Evolutionary conservation across 2,888 invertebrate genomes (phyloP).

Genomic region (Apamea monoglypha): DNA sequence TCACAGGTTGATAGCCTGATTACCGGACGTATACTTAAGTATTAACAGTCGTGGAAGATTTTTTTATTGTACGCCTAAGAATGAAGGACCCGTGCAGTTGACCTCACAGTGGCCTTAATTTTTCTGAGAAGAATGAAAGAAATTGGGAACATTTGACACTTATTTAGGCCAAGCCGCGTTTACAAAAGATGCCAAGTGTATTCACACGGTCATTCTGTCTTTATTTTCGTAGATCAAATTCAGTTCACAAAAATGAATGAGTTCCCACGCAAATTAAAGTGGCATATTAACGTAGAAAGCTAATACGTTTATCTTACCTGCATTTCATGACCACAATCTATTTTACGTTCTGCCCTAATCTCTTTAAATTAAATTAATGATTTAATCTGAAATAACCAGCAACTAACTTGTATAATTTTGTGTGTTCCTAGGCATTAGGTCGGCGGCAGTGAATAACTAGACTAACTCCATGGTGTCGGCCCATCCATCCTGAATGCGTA

Average conservation of each 20-base stretch:
- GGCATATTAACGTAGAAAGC: background rate
- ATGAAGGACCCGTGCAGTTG: background rate
- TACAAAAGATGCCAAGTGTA: background rate
- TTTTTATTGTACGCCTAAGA: background rate
- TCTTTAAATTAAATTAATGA: background rate
- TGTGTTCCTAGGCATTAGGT: slow-evolving; percentile 80
- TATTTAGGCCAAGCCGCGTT: background rate
- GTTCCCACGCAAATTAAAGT: background rate
- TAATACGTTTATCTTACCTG: background rate
- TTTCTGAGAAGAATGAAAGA: background rate
- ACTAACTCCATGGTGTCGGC: slow-evolving; percentile 85
- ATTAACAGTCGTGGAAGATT: background rate
- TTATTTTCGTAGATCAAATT: background rate
- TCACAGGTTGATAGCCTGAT: background rate
- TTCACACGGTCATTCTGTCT: slow-evolving; percentile 5
- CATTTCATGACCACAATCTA: background rate
- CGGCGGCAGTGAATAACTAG: slow-evolving; percentile 73
- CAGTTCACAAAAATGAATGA: background rate
- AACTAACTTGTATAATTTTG: slow-evolving; percentile 63
- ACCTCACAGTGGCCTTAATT: background rate
- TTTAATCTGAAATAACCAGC: slow-evolving; percentile 1
- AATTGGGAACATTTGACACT: background rate
- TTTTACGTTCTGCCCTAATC: background rate
- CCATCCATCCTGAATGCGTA: slow-evolving; percentile 81
- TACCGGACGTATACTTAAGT: background rate